phyloP scores from a whole-genome alignment of 2,888 invertebrate species.

The Cosmia pyralina region DNA sequence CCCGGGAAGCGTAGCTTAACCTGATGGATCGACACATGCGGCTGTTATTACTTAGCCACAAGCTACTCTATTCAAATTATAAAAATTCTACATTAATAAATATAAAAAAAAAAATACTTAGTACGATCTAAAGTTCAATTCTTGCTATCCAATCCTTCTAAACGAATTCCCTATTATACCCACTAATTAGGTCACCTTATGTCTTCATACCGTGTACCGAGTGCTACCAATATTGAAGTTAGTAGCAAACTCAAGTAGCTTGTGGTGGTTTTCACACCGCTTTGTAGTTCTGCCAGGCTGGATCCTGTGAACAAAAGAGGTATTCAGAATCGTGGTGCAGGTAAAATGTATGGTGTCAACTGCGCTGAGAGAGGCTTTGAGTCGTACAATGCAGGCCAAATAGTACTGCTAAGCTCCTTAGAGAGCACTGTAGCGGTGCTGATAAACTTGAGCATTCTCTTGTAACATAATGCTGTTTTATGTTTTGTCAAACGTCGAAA shows the following conservation, averaged over 20 bases:
- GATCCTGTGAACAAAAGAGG: slow-evolving; percentile 77
- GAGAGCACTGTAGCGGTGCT: background rate
- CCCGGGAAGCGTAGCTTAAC: too few relatives aligned
- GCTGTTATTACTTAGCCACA: too few relatives aligned
- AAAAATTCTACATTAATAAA: too few relatives aligned
- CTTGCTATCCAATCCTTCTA: slow-evolving; percentile 48
- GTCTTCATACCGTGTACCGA: slow-evolving; percentile 74
- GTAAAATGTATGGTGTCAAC: background rate
- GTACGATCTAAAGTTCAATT: slow-evolving; percentile 46
- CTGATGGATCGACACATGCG: too few relatives aligned
- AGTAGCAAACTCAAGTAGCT: slow-evolving; percentile 81
- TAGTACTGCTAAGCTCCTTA: background rate
- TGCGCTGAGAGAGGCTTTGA: background rate
- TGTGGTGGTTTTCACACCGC: slow-evolving; percentile 84
- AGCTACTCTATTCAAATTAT: too few relatives aligned
- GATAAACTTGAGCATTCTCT: background rate
- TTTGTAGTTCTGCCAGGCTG: slow-evolving; percentile 86
- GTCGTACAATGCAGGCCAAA: background rate
- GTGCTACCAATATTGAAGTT: slow-evolving; percentile 75
- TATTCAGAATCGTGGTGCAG: slow-evolving; percentile 17
- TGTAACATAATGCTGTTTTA: background rate
- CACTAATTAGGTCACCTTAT: slow-evolving; percentile 83
- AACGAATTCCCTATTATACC: slow-evolving; percentile 48
- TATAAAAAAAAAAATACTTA: background rate
- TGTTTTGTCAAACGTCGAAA: background rate